These are phyloP conservation scores for Babyrousa celebensis DNA, from an alignment of 2,797 vertebrate species.

Conservation along the genomic window DNA sequence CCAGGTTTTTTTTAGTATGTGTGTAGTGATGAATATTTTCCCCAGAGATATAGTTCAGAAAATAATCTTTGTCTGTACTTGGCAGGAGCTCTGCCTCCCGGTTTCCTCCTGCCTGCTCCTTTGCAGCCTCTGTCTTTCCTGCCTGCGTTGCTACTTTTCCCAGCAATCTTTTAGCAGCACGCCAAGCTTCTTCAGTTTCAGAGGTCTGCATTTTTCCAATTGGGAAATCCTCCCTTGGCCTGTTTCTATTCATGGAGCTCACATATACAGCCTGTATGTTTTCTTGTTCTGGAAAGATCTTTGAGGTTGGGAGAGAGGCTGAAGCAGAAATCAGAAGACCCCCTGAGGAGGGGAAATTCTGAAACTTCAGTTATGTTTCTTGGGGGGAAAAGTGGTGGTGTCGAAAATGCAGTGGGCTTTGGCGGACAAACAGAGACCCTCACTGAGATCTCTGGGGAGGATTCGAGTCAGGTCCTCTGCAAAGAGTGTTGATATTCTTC, in stretches of 20 bases:
- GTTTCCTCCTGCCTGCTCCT: background rate
- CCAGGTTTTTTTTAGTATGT: background rate
- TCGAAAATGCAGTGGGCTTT: background rate
- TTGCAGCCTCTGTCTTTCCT: background rate
- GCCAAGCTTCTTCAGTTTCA: constrained; percentile 24
- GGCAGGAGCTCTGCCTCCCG: constrained; percentile 21
- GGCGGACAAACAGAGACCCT: background rate
- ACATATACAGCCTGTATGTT: background rate
- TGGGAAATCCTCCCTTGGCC: constrained; percentile 46
- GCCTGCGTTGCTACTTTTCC: background rate
- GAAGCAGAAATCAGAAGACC: constrained; percentile 37
- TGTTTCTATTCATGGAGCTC: constrained; percentile 48
- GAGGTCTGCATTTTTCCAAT: constrained; percentile 49
- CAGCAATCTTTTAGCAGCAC: constrained; percentile 55
- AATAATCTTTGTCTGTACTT: constrained; percentile 68
- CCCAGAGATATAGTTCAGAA: constrained; percentile 72
- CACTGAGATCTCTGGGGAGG: background rate
- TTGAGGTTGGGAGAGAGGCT: background rate
- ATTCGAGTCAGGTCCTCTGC: background rate
- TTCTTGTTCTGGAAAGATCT: constrained; percentile 47
- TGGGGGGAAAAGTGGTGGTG: background rate
- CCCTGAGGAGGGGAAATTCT: background rate
- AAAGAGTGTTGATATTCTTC: background rate
- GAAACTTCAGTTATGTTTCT: background rate
- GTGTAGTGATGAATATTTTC: constrained; percentile 75